Conservation (phyloP, 37 sponge, comb jelly and placozoan genomes). For the Crambe crambe region DNA sequence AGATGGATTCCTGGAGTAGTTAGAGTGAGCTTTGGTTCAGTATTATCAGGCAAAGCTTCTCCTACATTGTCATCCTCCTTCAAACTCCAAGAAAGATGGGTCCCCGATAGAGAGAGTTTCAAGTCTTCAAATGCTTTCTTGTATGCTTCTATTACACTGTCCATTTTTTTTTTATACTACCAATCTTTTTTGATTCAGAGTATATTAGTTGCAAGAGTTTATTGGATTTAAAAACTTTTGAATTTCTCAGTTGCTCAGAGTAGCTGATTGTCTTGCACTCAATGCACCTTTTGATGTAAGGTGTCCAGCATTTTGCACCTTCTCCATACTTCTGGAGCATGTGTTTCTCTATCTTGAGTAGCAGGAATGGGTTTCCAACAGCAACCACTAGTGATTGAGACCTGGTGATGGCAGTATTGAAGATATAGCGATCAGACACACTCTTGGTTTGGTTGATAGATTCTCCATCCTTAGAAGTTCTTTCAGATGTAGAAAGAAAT, state of each 20-base stretch:
- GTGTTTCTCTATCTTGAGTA: constrained; percentile 44
- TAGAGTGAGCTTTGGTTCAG: background rate
- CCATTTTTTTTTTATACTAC: background rate
- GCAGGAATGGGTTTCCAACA: constrained; percentile 71
- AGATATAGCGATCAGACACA: constrained; percentile 49
- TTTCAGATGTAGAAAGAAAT: constrained; percentile 63
- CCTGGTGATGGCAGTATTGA: constrained; percentile 76
- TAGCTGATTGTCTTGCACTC: constrained; percentile 37
- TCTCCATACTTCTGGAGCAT: constrained; percentile 16
- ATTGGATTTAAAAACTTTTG: background rate
- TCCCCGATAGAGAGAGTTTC: background rate
- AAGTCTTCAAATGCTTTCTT: constrained; percentile 5
- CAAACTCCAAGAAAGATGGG: background rate
- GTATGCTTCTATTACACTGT: constrained; percentile 44
- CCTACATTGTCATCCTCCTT: constrained; percentile 9
- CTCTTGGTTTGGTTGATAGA: constrained; percentile 52
- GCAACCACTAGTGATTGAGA: constrained; percentile 69
- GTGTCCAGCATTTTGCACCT: constrained; percentile 56
- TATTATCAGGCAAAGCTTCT: background rate
- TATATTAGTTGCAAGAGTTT: background rate
- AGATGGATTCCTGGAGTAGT: no score
- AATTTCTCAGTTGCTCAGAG: background rate
- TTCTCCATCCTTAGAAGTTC: background rate
- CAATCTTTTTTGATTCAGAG: background rate
- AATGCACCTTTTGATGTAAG: constrained; percentile 60